Percentiles rank a stretch among this genome's conserved stretches.
Conservation (phyloP, 2,797 vertebrate species). For the Pseudopleuronectes americanus region DNA sequence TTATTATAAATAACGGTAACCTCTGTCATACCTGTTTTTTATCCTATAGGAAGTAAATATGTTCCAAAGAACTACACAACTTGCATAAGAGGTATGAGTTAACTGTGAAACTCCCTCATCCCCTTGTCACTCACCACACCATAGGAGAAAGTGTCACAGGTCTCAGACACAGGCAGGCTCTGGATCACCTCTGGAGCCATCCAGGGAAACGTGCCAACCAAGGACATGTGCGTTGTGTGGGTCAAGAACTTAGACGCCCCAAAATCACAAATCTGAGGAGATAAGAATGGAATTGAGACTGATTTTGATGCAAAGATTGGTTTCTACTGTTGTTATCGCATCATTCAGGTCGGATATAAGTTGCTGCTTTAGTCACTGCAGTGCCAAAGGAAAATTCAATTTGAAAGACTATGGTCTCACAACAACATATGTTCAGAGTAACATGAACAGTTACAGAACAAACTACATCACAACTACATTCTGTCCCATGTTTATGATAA, state of each 20-base stretch:
- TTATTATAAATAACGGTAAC: background rate
- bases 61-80: background rate
- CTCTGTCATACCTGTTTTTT: background rate
- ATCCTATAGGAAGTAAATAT: background rate
- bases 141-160: slow-evolving; percentile 97
- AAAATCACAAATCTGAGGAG: slow-evolving; percentile 96
- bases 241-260: slow-evolving; percentile 96
- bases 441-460: background rate
- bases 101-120: background rate
- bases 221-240: slow-evolving; percentile 98
- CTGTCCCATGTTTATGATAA: background rate
- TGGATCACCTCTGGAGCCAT: slow-evolving; percentile 99
- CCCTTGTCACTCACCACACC: slow-evolving; percentile 91
- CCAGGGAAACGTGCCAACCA: slow-evolving; percentile 99
- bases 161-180: slow-evolving; percentile 97
- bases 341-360: background rate
- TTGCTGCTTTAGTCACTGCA: background rate
- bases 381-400: background rate
- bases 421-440: background rate
- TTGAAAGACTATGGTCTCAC: background rate
- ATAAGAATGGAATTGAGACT: background rate
- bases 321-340: background rate
- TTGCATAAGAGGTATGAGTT: background rate
- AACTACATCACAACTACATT: background rate
- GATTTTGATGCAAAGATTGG: background rate